Conservation (phyloP, 2,888 invertebrate genomes). For the Caenorhabditis japonica region DNA sequence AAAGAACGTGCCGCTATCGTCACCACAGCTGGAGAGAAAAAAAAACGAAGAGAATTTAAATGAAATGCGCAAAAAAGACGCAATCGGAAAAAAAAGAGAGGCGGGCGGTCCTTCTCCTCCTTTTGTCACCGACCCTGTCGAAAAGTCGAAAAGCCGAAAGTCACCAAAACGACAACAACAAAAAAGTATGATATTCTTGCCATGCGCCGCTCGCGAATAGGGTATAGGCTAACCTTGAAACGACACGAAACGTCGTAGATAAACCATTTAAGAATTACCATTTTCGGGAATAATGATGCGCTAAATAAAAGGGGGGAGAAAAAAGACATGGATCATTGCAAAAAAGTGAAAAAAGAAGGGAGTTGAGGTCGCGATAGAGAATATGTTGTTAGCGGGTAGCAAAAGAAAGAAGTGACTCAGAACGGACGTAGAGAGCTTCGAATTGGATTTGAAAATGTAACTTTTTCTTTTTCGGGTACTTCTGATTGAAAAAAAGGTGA, state of each 20-base stretch:
- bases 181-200: constrained; percentile 26
- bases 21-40: constrained; percentile 14
- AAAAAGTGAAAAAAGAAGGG: too few relatives aligned
- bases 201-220: constrained; percentile 5
- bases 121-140: too few relatives aligned
- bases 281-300: constrained; percentile 14
- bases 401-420: not conserved
- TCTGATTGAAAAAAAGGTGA: too few relatives aligned
- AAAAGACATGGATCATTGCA: not conserved
- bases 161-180: constrained; percentile 20
- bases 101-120: constrained; percentile 1
- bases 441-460: not conserved
- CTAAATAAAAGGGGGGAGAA: constrained; percentile 1
- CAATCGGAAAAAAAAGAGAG: not conserved
- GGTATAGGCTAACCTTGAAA: constrained; percentile 37
- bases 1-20: constrained; percentile 21
- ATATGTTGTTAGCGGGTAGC: not conserved
- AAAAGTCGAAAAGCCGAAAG: constrained; percentile 1
- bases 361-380: too few relatives aligned
- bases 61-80: constrained; percentile 6
- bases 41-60: too few relatives aligned
- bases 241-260: constrained; percentile 4
- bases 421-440: not conserved
- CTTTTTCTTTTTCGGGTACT: too few relatives aligned
- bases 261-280: constrained; percentile 24